Evolutionary conservation across 1,140 invertebrate species (phyloP), one percentile per base, ranked within the genome.

Genomic region (Hyphantria cunea): DNA sequence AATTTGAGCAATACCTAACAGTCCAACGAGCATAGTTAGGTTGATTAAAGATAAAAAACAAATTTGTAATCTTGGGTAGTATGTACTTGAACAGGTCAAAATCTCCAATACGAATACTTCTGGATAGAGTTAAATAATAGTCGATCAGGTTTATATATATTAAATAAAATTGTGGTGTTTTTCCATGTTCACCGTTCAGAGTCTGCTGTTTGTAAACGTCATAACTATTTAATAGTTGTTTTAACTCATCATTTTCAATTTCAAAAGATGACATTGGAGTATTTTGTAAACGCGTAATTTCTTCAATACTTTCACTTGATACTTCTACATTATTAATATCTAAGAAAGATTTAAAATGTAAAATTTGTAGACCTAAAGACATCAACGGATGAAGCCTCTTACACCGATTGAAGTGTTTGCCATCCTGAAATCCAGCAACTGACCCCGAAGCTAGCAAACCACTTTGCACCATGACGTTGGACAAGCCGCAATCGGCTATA

Each of bases 401-500:
- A 60, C 89, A 91, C 44, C 91, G 33, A 63, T 90, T 92, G 59
- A 83, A 92, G 76, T 92, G 82, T 70, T 84, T 89, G 6, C 86
- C 84, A 2, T 17, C 48, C 15, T 91, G 33, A 72, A 91, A 86
- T 45, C 78, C 71, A 32, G 80, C 76, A 2, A 91, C 59, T n/a
- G 89, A 91, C 14, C 89, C 90, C 68, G 34, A 71, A 47, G 87
- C 89, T 6, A 91, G 41, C 8, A 91, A 66, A 55, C 80, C 76
- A 53, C 68, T 75, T 25, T 92, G 76, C 32, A 84, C 73, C 64
- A 89, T 70, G 0, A 91, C 71, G 25, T 83, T 66, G 3, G 81
- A 68, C 58, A 91, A 66, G 17, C 86, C 90, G 73, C 83, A 85
- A 41, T 84, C 76, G 53, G 74, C 56, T 13, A 92, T 89, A 39